These are phyloP conservation scores for Prionace glauca DNA, from an alignment of 2,797 vertebrate species.

Conservation along the genomic window DNA sequence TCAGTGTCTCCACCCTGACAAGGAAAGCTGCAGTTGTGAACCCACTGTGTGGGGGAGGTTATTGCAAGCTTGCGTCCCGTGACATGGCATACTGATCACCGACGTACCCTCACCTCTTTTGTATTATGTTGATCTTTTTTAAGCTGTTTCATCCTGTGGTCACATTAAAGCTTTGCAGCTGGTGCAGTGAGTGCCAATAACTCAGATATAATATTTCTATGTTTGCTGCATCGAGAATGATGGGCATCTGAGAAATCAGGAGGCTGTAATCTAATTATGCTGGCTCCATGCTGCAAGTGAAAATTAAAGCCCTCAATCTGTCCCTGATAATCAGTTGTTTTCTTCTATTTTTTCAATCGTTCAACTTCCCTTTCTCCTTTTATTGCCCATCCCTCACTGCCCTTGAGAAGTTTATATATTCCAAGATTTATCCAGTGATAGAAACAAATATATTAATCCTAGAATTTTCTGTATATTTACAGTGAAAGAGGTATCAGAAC, in stretches of 20 bases:
- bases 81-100: not conserved
- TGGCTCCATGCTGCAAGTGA: not conserved
- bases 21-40: not conserved
- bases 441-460: not conserved
- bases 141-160: not conserved
- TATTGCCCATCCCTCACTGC: not conserved
- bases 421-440: not conserved
- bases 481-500: not conserved
- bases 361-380: not conserved
- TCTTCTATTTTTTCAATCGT: not conserved
- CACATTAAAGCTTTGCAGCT: not conserved
- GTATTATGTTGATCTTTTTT: not conserved
- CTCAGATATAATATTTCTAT: not conserved
- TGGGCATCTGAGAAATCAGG: not conserved
- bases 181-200: too few species aligned
- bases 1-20: not conserved
- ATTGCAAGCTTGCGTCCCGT: not conserved
- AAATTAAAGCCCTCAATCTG: not conserved
- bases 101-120: not conserved
- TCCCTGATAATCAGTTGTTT: not conserved
- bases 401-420: not conserved
- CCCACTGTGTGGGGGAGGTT: not conserved
- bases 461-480: not conserved
- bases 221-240: not conserved
- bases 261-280: not conserved